These are phyloP conservation scores for Drosophila helvetica DNA, from an alignment of 2,888 invertebrate genomes.

Conservation along the genomic window DNA sequence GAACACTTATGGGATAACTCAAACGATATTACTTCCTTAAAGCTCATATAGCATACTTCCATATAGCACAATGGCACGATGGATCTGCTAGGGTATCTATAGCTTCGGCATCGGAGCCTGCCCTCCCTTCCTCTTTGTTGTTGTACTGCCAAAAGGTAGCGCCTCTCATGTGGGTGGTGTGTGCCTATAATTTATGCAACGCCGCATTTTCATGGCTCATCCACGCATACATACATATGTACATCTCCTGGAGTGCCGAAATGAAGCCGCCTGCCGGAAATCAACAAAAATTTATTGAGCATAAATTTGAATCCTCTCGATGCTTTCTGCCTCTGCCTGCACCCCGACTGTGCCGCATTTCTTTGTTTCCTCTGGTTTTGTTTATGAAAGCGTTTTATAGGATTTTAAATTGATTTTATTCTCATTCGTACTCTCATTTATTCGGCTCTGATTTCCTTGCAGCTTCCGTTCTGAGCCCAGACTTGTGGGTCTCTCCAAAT, in stretches of 20 bases:
- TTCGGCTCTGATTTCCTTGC: slow-evolving; percentile 49
- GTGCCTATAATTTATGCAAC: slow-evolving; percentile 70
- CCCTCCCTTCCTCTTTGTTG: slow-evolving; percentile 3
- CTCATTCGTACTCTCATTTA: slow-evolving; percentile 45
- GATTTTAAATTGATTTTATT: slow-evolving; percentile 76
- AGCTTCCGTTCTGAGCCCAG: slow-evolving; percentile 32
- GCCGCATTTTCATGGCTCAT: slow-evolving; percentile 64
- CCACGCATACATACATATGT: slow-evolving; percentile 24
- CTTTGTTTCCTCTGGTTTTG: slow-evolving; percentile 48
- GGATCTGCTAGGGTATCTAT: neutral
- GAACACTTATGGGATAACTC: neutral
- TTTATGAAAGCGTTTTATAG: slow-evolving; percentile 72
- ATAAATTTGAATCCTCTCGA: slow-evolving; percentile 77
- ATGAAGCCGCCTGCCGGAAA: slow-evolving; percentile 57
- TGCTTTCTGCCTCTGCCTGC: slow-evolving; percentile 38
- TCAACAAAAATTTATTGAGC: slow-evolving; percentile 80
- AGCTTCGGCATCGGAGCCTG: neutral
- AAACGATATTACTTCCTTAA: neutral
- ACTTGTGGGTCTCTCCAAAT: slow-evolving; percentile 16
- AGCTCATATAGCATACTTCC: no score
- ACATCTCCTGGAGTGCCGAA: slow-evolving; percentile 1
- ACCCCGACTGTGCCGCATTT: slow-evolving; percentile 10
- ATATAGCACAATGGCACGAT: no score
- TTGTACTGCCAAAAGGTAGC: slow-evolving; percentile 57
- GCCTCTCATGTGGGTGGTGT: slow-evolving; percentile 14